Evolutionary conservation across 2,888 invertebrate genomes (phyloP).

Genomic region (Pteria penguin): DNA sequence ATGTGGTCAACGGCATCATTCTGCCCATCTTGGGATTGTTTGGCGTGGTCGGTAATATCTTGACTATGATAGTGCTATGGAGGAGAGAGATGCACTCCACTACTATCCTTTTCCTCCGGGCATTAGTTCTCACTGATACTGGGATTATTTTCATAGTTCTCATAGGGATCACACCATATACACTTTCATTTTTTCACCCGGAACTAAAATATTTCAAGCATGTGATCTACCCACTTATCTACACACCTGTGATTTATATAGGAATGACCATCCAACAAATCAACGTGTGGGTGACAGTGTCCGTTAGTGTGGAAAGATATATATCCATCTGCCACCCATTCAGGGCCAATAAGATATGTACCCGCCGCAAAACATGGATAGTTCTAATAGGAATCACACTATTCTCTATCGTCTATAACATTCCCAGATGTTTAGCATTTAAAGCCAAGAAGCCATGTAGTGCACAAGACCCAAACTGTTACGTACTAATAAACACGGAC

Average conservation of each 20-base stretch:
- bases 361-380: slow-evolving; percentile 66
- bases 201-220: slow-evolving; percentile 62
- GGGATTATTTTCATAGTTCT: slow-evolving; percentile 62
- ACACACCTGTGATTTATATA: slow-evolving; percentile 68
- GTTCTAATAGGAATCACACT: slow-evolving; percentile 60
- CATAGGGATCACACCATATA: slow-evolving; percentile 57
- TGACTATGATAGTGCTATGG: slow-evolving; percentile 75
- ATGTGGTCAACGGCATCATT: slow-evolving; percentile 70
- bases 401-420: slow-evolving; percentile 69
- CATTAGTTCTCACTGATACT: slow-evolving; percentile 71
- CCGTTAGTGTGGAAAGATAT: slow-evolving; percentile 76
- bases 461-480: slow-evolving; percentile 38
- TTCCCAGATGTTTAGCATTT: slow-evolving; percentile 71
- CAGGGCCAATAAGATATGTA: slow-evolving; percentile 66
- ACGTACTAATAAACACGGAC: slow-evolving; percentile 55
- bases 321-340: slow-evolving; percentile 77
- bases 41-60: slow-evolving; percentile 73
- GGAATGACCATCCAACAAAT: slow-evolving; percentile 74
- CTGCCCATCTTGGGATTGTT: slow-evolving; percentile 68
- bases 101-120: slow-evolving; percentile 70
- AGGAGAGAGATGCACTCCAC: slow-evolving; percentile 74
- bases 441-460: slow-evolving; percentile 29
- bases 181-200: slow-evolving; percentile 57
- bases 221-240: slow-evolving; percentile 70
- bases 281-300: slow-evolving; percentile 76